Base-by-base conservation (phyloP, 2,888 invertebrate genomes). In the Corythucha ciliata region DNA sequence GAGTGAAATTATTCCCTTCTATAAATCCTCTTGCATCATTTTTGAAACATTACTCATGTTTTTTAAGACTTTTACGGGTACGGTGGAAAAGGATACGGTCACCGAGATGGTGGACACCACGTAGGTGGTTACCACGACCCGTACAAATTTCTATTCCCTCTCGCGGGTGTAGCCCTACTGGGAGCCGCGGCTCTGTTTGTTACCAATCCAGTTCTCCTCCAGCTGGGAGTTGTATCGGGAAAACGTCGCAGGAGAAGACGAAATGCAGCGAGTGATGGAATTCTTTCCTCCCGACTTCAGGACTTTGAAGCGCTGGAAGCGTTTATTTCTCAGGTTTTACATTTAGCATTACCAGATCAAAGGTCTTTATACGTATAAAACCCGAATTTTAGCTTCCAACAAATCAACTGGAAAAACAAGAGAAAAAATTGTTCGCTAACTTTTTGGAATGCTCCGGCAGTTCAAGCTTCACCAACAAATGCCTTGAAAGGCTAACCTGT, bases 171-270 rank as follows among this genome's bases (percentile, higher is more conserved):
- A 37, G 86, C 86, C 1, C 72, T 88, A n/a, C 68, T 83, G 41
- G 86, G 86, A 29, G 84, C 85, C 25, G 85, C 86, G 1, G 86
- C 86, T 20, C 80, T 86, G 14, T 70, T 86, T 52, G 81, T 83
- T 48, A 76, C 76, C 59, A 85, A 86, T 68, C 87, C 88, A 4
- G 74, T 86, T 46, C 74, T 88, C 12, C 68, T 88, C 29, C 86
- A 86, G 66, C 73, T 88, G 36, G 85, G 86, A 22, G 80, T 83
- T 0, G 72, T 85, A 7, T 75, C 80, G 14, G 83, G 82, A 6
- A 52, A 57, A 37, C 51, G 59, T 18, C 48, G 58, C 29, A 34
- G 58, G 10, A 26, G 55, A 20, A 46, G 48, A 22, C 14, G 24
- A 16, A 33, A 41, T 12, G n/a, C 14, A 6, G 20, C 21, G n/a